Percentiles rank a stretch among this genome's conserved stretches.
Conservation (phyloP, 2,888 invertebrate genomes). For the Diarsia mendica region DNA sequence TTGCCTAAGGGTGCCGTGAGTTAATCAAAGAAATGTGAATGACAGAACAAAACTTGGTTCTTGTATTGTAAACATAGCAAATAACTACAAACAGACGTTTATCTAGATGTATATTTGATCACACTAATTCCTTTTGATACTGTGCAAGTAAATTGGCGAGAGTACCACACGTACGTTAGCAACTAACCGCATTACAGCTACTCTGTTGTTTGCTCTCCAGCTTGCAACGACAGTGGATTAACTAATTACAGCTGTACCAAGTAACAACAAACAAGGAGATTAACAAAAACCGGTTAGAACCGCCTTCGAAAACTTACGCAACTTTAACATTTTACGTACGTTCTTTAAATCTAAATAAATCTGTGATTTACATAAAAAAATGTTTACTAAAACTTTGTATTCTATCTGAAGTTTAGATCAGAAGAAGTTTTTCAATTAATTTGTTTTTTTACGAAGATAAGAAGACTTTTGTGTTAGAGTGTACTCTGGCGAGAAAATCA, state of each 20-base stretch:
- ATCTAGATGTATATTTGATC: slow-evolving; percentile 33
- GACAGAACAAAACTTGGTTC: slow-evolving; percentile 5
- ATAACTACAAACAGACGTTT: slow-evolving; percentile 19
- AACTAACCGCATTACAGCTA: slow-evolving; percentile 54
- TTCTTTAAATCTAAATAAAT: slow-evolving; percentile 5
- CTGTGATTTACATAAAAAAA: slow-evolving; percentile 10
- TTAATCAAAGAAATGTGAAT: slow-evolving; percentile 27
- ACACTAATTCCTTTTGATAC: slow-evolving; percentile 54
- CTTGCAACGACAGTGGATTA: slow-evolving; percentile 60
- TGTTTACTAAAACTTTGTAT: slow-evolving; percentile 6
- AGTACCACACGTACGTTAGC: slow-evolving; percentile 56
- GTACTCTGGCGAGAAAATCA: slow-evolving; percentile 50
- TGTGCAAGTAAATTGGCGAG: slow-evolving; percentile 52
- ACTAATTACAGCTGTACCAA: slow-evolving; percentile 60
- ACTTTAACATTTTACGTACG: slow-evolving; percentile 17
- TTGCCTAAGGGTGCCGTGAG: neutral
- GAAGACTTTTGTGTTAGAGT: slow-evolving; percentile 50
- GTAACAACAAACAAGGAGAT: slow-evolving; percentile 49
- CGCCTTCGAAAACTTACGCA: slow-evolving; percentile 31
- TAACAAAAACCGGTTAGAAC: slow-evolving; percentile 50
- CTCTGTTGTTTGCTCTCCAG: slow-evolving; percentile 56
- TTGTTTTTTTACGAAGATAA: slow-evolving; percentile 23
- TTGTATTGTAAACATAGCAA: slow-evolving; percentile 24
- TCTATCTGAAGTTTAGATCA: slow-evolving; percentile 15
- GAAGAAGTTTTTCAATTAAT: slow-evolving; percentile 19